phyloP scores from a whole-genome alignment of 2,888 invertebrate genomes.

The Fragum fragum region DNA sequence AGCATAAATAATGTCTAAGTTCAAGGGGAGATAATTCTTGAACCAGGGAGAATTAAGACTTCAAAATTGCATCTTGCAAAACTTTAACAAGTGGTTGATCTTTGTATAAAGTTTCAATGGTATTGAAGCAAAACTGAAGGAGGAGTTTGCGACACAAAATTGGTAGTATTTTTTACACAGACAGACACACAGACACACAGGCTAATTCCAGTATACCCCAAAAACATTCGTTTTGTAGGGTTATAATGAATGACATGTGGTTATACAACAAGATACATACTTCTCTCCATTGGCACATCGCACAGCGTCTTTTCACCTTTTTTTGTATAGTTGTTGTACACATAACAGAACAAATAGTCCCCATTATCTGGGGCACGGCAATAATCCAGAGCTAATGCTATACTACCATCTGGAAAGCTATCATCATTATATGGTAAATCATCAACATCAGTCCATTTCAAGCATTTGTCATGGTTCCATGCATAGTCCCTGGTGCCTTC shows the following conservation, averaged over 20 bases:
- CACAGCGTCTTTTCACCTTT: neutral
- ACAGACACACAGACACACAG: no score
- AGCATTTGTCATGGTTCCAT: slow-evolving; percentile 2
- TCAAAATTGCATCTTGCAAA: no score
- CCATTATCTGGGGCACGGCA: slow-evolving; percentile 5
- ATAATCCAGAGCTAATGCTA: neutral
- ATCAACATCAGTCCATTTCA: neutral
- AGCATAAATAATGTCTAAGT: no score
- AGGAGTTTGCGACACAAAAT: no score
- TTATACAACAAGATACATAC: neutral
- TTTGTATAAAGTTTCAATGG: no score
- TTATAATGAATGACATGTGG: neutral
- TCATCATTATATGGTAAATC: neutral
- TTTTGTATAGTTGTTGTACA: neutral
- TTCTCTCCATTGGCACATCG: neutral
- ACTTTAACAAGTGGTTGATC: no score
- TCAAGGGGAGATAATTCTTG: no score
- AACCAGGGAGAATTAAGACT: no score
- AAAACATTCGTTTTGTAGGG: neutral
- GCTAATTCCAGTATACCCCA: no score
- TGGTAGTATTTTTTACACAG: no score
- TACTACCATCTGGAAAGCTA: neutral
- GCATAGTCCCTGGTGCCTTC: neutral
- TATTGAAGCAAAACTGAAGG: no score
- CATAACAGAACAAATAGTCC: slow-evolving; percentile 8